These are phyloP conservation scores for Dynastes maya DNA, from an alignment of 2,888 invertebrate species.

Conservation along the genomic window DNA sequence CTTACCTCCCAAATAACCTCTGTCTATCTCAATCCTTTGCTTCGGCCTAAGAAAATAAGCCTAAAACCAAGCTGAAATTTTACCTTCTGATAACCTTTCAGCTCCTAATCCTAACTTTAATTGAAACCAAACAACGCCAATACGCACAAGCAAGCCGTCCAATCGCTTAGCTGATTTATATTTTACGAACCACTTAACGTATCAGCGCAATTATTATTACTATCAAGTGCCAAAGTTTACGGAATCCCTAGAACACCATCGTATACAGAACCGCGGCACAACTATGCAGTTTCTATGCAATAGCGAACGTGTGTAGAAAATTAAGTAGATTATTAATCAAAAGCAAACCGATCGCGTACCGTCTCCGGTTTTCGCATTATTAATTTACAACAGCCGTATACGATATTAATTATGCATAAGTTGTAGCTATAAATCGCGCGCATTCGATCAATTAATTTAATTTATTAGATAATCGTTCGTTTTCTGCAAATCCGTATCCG, in stretches of 20 bases:
- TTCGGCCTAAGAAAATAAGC: too few species aligned
- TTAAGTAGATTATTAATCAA: conserved; percentile 42
- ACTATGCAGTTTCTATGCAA: not conserved
- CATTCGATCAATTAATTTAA: conserved; percentile 44
- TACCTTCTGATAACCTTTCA: too few species aligned
- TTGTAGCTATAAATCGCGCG: conserved; percentile 25
- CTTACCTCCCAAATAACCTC: too few species aligned
- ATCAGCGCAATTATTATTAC: conserved; percentile 21
- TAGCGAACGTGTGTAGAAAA: conserved; percentile 19
- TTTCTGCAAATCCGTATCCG: conserved; percentile 28
- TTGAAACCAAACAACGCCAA: too few species aligned
- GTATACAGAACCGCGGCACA: not conserved
- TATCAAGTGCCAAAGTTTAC: not conserved
- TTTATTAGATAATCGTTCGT: conserved; percentile 26
- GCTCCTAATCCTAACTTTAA: too few species aligned
- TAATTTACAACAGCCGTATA: conserved; percentile 9
- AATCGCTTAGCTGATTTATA: not conserved
- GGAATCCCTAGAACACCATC: not conserved
- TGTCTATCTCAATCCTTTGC: too few species aligned
- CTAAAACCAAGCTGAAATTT: too few species aligned
- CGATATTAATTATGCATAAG: conserved; percentile 33
- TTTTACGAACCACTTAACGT: conserved; percentile 6
- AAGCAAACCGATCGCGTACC: conserved; percentile 16
- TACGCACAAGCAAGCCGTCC: too few species aligned
- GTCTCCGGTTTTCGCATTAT: conserved; percentile 34